phyloP scores from a whole-genome alignment of 2,888 invertebrate species.

The Hirtodrosophila confusa region DNA sequence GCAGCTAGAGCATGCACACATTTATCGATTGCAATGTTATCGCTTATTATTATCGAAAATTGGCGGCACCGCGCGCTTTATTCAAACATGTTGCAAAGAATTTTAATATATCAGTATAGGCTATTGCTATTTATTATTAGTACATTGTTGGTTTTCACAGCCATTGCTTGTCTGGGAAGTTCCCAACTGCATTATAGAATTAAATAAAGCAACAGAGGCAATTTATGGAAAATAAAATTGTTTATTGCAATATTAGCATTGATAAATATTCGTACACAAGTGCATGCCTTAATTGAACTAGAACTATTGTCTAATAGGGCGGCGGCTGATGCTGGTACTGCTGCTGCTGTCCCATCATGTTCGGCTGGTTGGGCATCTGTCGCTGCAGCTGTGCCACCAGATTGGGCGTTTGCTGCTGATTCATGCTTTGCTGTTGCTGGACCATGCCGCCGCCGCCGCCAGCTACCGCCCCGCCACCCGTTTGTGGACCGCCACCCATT shows the following conservation, averaged over 20 bases:
- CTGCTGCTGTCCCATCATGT: constrained; percentile 83
- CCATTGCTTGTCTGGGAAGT: too few relatives aligned
- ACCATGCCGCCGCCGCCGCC: constrained; percentile 82
- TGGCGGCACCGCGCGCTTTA: constrained; percentile 16
- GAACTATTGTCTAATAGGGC: constrained; percentile 54
- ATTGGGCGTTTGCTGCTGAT: constrained; percentile 86
- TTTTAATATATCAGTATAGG: too few relatives aligned
- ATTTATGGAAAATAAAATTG: constrained; percentile 29
- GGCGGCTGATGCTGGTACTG: constrained; percentile 84
- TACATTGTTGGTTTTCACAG: too few relatives aligned
- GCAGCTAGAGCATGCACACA: not conserved
- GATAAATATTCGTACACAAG: constrained; percentile 59
- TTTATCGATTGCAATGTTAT: constrained; percentile 46
- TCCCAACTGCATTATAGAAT: too few relatives aligned
- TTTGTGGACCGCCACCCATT: constrained; percentile 81
- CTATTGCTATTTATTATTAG: too few relatives aligned
- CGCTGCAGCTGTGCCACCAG: constrained; percentile 88
- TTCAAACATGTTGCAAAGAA: too few relatives aligned
- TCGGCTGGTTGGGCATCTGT: constrained; percentile 85
- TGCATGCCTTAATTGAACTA: constrained; percentile 42
- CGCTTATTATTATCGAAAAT: constrained; percentile 19
- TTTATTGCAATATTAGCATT: constrained; percentile 65
- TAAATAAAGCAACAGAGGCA: too few relatives aligned
- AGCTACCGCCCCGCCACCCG: constrained; percentile 72
- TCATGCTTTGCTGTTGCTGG: constrained; percentile 85